A percentile compares a stretch with the other conserved stretches of the same genome.
Evolutionary conservation across 2,797 vertebrate species (phyloP).

Genomic region (Muscicapa striata): DNA sequence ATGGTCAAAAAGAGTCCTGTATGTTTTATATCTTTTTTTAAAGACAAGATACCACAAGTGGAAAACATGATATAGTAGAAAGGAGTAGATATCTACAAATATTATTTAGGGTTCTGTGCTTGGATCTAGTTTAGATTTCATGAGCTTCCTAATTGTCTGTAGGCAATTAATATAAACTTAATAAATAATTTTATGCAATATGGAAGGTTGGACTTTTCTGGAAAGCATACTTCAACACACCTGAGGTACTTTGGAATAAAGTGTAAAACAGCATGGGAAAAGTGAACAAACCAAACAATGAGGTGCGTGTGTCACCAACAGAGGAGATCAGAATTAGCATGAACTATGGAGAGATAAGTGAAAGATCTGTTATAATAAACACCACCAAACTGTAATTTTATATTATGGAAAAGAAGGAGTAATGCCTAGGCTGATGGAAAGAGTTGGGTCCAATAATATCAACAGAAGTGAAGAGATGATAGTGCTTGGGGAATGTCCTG

Average conservation of each 20-base stretch:
- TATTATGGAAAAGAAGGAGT: not conserved
- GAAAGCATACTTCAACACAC: not conserved
- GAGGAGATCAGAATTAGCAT: not conserved
- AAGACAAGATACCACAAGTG: not conserved
- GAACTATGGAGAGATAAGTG: not conserved
- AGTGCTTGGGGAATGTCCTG: not conserved
- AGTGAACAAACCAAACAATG: not conserved
- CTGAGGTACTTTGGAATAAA: not conserved
- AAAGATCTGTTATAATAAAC: not conserved
- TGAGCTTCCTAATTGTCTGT: not conserved
- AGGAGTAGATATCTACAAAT: not conserved
- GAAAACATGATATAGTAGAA: not conserved
- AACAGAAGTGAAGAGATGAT: not conserved
- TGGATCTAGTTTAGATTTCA: not conserved
- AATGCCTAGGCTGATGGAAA: not conserved
- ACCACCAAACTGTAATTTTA: not conserved
- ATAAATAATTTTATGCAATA: not conserved
- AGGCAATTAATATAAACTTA: not conserved
- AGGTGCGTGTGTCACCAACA: not conserved
- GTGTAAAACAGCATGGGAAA: not conserved
- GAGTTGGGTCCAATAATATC: not conserved
- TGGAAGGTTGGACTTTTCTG: not conserved
- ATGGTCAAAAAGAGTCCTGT: not conserved
- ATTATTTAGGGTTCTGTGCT: not conserved
- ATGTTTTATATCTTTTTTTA: not conserved